Conservation (phyloP, 2,888 invertebrate species). For the Hypomecis atomaria region DNA sequence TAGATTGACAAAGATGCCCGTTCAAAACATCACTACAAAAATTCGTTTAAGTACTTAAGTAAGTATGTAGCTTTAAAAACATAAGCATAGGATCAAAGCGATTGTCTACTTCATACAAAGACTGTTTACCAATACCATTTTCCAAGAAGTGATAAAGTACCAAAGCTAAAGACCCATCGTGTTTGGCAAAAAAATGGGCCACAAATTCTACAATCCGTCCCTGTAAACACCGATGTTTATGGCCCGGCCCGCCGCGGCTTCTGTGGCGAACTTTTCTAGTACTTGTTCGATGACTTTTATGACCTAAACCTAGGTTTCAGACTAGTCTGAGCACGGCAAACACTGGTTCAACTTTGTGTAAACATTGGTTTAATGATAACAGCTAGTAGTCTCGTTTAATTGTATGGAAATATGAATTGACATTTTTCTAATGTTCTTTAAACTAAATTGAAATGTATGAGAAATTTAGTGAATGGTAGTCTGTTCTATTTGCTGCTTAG, state of each 20-base stretch:
- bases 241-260: slow-evolving; percentile 24
- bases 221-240: slow-evolving; percentile 35
- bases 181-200: slow-evolving; percentile 13
- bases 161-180: slow-evolving; percentile 12
- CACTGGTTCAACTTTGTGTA: slow-evolving; percentile 15
- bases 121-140: neutral
- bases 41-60: neutral
- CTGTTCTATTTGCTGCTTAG: too few species aligned
- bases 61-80: neutral
- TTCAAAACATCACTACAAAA: neutral
- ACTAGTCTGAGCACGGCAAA: slow-evolving; percentile 17
- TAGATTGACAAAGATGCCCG: neutral
- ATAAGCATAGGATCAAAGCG: neutral
- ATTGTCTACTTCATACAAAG: neutral
- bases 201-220: slow-evolving; percentile 23
- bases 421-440: too few species aligned
- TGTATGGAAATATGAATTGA: too few species aligned
- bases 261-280: slow-evolving; percentile 42
- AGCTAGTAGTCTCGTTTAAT: too few species aligned
- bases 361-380: slow-evolving; percentile 11
- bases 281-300: slow-evolving; percentile 36
- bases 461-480: too few species aligned
- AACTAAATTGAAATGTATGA: too few species aligned
- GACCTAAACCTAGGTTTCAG: slow-evolving; percentile 16
- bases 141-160: slow-evolving; percentile 19